phyloP scores from a whole-genome alignment of 2,888 invertebrate species.

The Xestia ashworthii region DNA sequence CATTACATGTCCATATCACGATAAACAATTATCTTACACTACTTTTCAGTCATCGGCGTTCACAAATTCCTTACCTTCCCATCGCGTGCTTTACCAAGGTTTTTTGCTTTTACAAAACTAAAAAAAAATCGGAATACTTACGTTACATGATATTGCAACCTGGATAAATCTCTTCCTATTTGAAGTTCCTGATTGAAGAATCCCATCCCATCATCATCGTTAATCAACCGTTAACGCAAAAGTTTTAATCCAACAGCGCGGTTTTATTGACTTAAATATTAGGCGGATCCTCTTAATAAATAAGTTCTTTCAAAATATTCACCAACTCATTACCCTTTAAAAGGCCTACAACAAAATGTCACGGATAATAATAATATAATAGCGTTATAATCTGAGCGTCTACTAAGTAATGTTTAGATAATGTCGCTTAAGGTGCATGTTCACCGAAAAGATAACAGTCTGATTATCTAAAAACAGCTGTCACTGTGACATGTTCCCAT shows the following conservation, averaged over 20 bases:
- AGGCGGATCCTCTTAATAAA: not conserved
- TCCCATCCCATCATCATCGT: not conserved
- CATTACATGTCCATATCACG: no score
- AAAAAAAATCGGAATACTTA: no score
- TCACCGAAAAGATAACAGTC: no score
- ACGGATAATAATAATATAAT: constrained; percentile 17
- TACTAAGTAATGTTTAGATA: constrained; percentile 53
- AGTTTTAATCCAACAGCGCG: no score
- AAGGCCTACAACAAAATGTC: constrained; percentile 30
- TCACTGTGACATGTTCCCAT: no score
- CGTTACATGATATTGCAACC: no score
- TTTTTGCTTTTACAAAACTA: no score
- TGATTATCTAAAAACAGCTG: no score
- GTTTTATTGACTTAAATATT: not conserved
- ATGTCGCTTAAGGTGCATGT: constrained; percentile 33
- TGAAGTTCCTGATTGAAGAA: not conserved
- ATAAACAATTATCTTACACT: no score
- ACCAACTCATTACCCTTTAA: constrained; percentile 45
- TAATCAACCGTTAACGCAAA: not conserved
- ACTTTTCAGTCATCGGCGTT: no score
- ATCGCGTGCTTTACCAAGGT: no score
- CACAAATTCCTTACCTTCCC: no score
- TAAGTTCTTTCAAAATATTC: not conserved
- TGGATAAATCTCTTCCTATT: not conserved
- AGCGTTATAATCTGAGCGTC: constrained; percentile 38